Percentiles rank a stretch among this genome's conserved stretches.
Conservation (phyloP, 2,888 invertebrate species). For the Trachelus stipa region DNA sequence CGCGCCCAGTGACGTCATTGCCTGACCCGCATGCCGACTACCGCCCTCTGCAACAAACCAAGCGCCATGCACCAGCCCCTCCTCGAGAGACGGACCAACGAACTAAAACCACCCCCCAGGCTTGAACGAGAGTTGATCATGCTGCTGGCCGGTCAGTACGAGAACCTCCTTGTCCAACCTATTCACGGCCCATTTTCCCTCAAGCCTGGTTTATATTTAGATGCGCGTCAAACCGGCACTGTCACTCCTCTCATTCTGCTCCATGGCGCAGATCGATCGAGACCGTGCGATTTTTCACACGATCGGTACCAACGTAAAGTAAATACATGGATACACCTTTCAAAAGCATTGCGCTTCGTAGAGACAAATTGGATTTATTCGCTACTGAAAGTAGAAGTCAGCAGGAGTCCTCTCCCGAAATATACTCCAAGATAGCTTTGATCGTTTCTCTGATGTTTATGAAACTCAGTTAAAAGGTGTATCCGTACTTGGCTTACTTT, state of each 20-base stretch:
- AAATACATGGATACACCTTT: not conserved
- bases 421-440: not conserved
- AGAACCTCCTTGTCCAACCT: not conserved
- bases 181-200: conserved; percentile 5
- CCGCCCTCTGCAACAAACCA: conserved; percentile 37
- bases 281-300: not conserved
- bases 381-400: not conserved
- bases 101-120: conserved; percentile 22
- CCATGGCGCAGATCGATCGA: not conserved
- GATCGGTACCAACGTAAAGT: not conserved
- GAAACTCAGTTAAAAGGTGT: not conserved
- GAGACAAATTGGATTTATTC: not conserved
- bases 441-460: not conserved
- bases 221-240: not conserved
- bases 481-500: not conserved
- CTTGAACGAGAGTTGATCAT: not conserved
- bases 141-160: conserved; percentile 6
- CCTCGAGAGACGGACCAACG: conserved; percentile 13
- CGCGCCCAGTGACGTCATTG: conserved; percentile 60
- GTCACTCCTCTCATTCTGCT: not conserved
- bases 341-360: not conserved
- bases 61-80: conserved; percentile 19
- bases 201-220: conserved; percentile 1
- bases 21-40: conserved; percentile 47
- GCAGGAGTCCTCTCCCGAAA: not conserved